A percentile compares a stretch with the other conserved stretches of the same genome.
Evolutionary conservation across 2,797 vertebrate genomes (phyloP).

Genomic region (Arnoldichthys spilopterus): DNA sequence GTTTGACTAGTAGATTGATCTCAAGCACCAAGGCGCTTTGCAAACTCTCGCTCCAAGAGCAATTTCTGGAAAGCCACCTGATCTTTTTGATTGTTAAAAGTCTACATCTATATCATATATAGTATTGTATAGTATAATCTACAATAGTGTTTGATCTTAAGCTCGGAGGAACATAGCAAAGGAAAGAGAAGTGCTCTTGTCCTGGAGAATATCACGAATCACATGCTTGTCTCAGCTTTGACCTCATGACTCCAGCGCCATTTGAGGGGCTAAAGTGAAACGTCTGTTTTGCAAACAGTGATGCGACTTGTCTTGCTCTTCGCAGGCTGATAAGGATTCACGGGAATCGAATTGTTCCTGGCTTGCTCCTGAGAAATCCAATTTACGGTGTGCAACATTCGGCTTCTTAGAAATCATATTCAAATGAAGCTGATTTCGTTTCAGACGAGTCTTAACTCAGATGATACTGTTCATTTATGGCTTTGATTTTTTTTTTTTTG

Average conservation of each 20-base stretch:
- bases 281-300: slow-evolving; percentile 24
- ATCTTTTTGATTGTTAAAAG: no score
- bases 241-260: not conserved
- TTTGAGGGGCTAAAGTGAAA: not conserved
- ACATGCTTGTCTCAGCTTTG: not conserved
- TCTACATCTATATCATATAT: no score
- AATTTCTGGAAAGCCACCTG: not conserved
- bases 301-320: slow-evolving; percentile 9
- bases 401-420: not conserved
- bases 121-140: no score
- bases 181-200: not conserved
- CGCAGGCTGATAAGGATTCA: not conserved
- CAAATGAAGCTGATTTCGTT: not conserved
- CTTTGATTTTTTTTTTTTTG: not conserved
- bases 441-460: not conserved
- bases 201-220: not conserved
- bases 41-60: not conserved
- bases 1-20: slow-evolving; percentile 26
- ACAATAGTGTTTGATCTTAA: not conserved
- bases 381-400: not conserved
- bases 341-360: not conserved
- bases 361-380: not conserved
- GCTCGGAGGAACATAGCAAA: not conserved
- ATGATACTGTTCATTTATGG: not conserved
- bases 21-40: not conserved